phyloP scores from a whole-genome alignment of 2,888 invertebrate genomes.

The Epicampocera succincta region DNA sequence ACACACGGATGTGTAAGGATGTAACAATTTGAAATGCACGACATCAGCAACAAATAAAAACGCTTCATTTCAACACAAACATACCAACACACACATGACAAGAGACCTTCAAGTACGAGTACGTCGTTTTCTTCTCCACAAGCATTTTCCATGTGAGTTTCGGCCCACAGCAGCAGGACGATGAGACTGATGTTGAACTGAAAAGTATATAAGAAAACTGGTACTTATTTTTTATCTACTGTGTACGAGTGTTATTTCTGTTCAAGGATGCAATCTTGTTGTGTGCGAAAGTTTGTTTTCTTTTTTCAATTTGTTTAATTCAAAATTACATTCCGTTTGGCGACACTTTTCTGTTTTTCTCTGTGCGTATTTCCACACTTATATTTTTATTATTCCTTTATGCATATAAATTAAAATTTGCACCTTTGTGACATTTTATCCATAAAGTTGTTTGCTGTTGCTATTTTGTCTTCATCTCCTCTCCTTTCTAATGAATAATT shows the following conservation, averaged over 20 bases:
- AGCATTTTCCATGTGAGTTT: constrained; percentile 14
- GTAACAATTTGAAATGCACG: constrained; percentile 37
- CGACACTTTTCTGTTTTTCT: constrained; percentile 70
- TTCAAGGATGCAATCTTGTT: constrained; percentile 66
- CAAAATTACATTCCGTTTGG: constrained; percentile 75
- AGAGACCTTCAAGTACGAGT: neutral
- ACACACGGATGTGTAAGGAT: constrained; percentile 35
- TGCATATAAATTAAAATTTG: constrained; percentile 82
- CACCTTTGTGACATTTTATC: constrained; percentile 80
- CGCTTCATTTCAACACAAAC: constrained; percentile 48
- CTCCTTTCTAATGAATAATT: constrained; percentile 77
- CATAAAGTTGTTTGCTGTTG: constrained; percentile 58
- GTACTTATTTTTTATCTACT: neutral
- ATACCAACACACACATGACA: constrained; percentile 28
- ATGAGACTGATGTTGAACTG: neutral
- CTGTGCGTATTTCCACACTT: constrained; percentile 19
- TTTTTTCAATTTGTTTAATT: constrained; percentile 80
- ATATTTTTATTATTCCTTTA: constrained; percentile 72
- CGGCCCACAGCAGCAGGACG: neutral
- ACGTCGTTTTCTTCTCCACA: neutral
- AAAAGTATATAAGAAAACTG: constrained; percentile 11
- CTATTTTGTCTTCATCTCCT: constrained; percentile 40
- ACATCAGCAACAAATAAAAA: constrained; percentile 66
- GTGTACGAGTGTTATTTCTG: neutral
- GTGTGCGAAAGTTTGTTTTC: constrained; percentile 36